These are phyloP conservation scores for Melitaea cinxia DNA, from an alignment of 1,140 invertebrate genomes.

Conservation along the genomic window DNA sequence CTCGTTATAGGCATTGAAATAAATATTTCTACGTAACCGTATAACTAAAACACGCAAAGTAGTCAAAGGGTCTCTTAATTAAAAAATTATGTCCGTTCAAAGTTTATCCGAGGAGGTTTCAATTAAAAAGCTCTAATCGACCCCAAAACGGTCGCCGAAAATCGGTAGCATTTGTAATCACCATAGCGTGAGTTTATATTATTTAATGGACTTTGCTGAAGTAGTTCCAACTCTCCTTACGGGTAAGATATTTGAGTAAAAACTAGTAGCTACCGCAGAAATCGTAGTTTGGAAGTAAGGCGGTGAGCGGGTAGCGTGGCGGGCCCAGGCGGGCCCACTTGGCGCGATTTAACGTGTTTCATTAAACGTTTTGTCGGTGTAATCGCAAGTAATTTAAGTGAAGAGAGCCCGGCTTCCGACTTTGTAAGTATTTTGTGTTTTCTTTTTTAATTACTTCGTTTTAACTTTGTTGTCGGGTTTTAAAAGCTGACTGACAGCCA, in stretches of 20 bases:
- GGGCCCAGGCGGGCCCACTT: conserved; percentile 55
- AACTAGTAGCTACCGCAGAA: conserved; percentile 66
- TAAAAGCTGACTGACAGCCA: conserved; percentile 80
- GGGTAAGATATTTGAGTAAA: conserved; percentile 79
- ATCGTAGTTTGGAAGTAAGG: conserved; percentile 72
- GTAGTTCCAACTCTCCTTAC: conserved; percentile 78
- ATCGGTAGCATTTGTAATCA: conserved; percentile 75
- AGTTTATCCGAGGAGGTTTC: conserved; percentile 62
- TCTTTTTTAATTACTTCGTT: conserved; percentile 82
- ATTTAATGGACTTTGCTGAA: conserved; percentile 78
- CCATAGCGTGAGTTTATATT: conserved; percentile 71
- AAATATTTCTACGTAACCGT: background rate
- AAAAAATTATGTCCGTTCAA: conserved; percentile 47
- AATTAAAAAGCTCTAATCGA: conserved; percentile 74
- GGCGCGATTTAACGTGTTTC: conserved; percentile 78
- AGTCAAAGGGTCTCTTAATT: conserved; percentile 26
- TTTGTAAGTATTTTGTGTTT: conserved; percentile 81
- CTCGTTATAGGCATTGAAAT: background rate
- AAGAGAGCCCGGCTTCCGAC: conserved; percentile 80
- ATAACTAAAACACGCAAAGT: conserved; percentile 2
- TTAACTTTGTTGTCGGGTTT: conserved; percentile 78
- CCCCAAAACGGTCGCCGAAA: conserved; percentile 62
- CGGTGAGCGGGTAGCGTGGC: conserved; percentile 41
- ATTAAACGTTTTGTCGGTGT: conserved; percentile 81
- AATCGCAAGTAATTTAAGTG: conserved; percentile 81